These are phyloP conservation scores for Dicyrtoma fusca DNA, from an alignment of 2,888 invertebrate genomes.

Conservation along the genomic window DNA sequence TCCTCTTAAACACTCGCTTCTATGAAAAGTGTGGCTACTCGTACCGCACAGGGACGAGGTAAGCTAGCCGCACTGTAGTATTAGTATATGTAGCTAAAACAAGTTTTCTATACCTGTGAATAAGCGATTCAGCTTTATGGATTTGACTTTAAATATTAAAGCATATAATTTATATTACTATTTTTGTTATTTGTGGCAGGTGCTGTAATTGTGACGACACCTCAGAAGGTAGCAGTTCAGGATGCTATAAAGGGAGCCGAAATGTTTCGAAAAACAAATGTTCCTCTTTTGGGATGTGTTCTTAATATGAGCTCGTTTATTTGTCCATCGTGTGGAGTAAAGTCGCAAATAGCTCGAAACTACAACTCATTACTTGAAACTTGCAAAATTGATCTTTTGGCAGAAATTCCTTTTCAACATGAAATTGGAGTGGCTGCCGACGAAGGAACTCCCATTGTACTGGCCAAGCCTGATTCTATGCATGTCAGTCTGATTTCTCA, in stretches of 20 bases:
- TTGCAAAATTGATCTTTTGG: slow-evolving; percentile 63
- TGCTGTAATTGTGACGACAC: slow-evolving; percentile 88
- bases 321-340: slow-evolving; percentile 77
- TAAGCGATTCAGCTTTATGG: neutral
- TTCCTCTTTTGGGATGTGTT: slow-evolving; percentile 83
- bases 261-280: slow-evolving; percentile 82
- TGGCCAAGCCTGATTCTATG: slow-evolving; percentile 60
- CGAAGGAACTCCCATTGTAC: slow-evolving; percentile 74
- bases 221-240: slow-evolving; percentile 83
- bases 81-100: no score
- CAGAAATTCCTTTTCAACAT: slow-evolving; percentile 74
- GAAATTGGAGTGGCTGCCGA: slow-evolving; percentile 72
- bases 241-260: slow-evolving; percentile 82
- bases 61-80: no score
- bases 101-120: neutral
- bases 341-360: slow-evolving; percentile 60
- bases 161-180: neutral
- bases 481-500: slow-evolving; percentile 22
- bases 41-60: no score
- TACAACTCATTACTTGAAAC: slow-evolving; percentile 20
- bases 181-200: slow-evolving; percentile 62
- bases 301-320: slow-evolving; percentile 85
- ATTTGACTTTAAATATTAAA: neutral
- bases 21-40: no score
- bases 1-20: no score